Percentiles rank a stretch among this genome's conserved stretches.
Evolutionary conservation across 2,888 invertebrate species (phyloP).

Genomic region (Mythimna impura): DNA sequence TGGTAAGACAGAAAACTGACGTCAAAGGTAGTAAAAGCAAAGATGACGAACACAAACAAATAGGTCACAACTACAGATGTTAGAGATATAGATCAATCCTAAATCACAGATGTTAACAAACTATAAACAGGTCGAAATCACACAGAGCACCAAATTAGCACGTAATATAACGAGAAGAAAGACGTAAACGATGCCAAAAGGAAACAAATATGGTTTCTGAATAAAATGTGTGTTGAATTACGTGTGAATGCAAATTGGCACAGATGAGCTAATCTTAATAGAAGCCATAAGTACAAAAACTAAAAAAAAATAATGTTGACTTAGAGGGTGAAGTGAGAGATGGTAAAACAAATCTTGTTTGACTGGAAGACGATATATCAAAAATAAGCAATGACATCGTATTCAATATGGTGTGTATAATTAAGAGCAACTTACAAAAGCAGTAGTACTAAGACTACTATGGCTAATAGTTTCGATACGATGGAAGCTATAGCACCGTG

Average conservation of each 20-base stretch:
- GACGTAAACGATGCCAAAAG: slow-evolving; percentile 31
- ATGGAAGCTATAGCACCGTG: slow-evolving; percentile 26
- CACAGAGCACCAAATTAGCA: slow-evolving; percentile 59
- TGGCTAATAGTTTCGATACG: slow-evolving; percentile 4
- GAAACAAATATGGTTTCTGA: slow-evolving; percentile 29
- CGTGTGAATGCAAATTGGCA: slow-evolving; percentile 2
- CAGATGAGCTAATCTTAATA: slow-evolving; percentile 27
- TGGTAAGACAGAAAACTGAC: slow-evolving; percentile 20
- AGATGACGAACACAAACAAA: slow-evolving; percentile 43
- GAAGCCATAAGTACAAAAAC: neutral
- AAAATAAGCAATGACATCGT: slow-evolving; percentile 1
- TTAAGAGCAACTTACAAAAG: neutral
- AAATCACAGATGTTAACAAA: slow-evolving; percentile 47
- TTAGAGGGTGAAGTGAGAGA: slow-evolving; percentile 10
- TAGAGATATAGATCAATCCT: slow-evolving; percentile 17
- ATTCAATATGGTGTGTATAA: neutral
- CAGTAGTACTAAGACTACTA: neutral
- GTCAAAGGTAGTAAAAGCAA: slow-evolving; percentile 18
- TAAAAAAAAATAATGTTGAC: neutral
- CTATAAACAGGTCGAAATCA: slow-evolving; percentile 58
- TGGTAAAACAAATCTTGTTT: slow-evolving; percentile 7
- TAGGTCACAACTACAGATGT: slow-evolving; percentile 42
- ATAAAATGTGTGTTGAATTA: slow-evolving; percentile 26
- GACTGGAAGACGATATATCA: neutral
- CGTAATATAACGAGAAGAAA: slow-evolving; percentile 39